These are phyloP conservation scores for Pandemis heparana DNA, from an alignment of 2,888 invertebrate species.

Conservation along the genomic window DNA sequence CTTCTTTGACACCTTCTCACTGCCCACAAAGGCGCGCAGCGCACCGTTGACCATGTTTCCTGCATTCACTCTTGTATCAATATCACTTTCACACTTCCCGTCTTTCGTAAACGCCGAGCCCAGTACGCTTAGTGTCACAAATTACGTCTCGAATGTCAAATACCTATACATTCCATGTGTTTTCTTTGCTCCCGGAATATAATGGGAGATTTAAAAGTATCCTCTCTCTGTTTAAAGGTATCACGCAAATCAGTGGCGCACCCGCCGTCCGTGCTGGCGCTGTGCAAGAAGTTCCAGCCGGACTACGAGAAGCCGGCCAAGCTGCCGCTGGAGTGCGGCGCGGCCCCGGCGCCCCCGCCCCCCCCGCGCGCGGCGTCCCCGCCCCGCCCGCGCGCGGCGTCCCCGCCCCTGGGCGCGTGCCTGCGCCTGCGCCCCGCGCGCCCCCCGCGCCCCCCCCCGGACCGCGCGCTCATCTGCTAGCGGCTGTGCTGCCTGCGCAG, in stretches of 20 bases:
- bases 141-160: too few species aligned
- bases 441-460: conserved; percentile 55
- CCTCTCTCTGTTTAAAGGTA: conserved; percentile 61
- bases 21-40: too few species aligned
- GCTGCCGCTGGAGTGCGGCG: conserved; percentile 56
- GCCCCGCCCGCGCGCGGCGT: conserved; percentile 48
- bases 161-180: too few species aligned
- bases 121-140: too few species aligned
- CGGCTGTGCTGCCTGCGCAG: conserved; percentile 45
- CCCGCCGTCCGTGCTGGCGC: conserved; percentile 82
- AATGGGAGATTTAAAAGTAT: too few species aligned
- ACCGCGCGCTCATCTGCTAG: conserved; percentile 74
- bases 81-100: too few species aligned
- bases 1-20: too few species aligned
- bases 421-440: conserved; percentile 54
- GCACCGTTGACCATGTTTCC: too few species aligned
- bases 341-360: conserved; percentile 48
- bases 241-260: conserved; percentile 86
- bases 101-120: too few species aligned
- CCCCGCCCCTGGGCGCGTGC: conserved; percentile 48
- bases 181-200: too few species aligned
- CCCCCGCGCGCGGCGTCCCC: conserved; percentile 42
- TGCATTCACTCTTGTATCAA: too few species aligned
- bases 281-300: conserved; percentile 84
- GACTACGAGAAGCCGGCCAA: conserved; percentile 81